Evolutionary conservation across 30 jellyfish, hydroid and myxozoan genomes (phyloP).

Genomic region (Aurelia coerulea): DNA sequence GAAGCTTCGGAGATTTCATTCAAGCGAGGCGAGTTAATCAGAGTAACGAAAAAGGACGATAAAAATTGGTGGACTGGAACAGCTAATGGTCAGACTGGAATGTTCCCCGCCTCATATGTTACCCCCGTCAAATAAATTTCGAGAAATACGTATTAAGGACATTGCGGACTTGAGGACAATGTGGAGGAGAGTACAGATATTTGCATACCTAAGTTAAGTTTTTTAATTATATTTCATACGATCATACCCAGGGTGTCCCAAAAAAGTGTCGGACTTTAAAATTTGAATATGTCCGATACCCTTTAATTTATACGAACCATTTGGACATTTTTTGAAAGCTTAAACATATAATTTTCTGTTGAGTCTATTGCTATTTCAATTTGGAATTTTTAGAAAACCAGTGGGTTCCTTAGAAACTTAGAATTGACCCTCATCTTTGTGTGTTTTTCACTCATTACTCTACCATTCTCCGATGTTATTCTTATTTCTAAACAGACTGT

Average conservation of each 20-base stretch:
- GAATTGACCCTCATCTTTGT: no score
- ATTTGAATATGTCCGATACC: neutral
- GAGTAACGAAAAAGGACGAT: conserved; percentile 76
- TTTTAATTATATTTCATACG: neutral
- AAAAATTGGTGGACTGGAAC: conserved; percentile 97
- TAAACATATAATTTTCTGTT: no score
- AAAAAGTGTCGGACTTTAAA: no score
- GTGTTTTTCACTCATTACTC: no score
- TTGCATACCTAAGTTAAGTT: neutral
- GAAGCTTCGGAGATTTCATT: conserved; percentile 87
- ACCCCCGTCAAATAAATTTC: conserved; percentile 14
- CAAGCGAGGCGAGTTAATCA: conserved; percentile 85
- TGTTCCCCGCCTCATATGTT: conserved; percentile 94
- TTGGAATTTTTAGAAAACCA: no score
- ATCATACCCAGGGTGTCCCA: no score
- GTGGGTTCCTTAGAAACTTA: no score
- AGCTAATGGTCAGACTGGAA: conserved; percentile 75
- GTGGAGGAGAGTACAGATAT: conserved; percentile 9
- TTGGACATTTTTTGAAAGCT: no score
- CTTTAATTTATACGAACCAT: no score
- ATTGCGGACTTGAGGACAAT: neutral
- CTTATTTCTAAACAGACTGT: no score
- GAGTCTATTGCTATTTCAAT: no score
- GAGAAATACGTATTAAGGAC: neutral
- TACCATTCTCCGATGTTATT: no score